phyloP scores from a whole-genome alignment of 2,888 invertebrate species.

The Cheilosia scutellata region DNA sequence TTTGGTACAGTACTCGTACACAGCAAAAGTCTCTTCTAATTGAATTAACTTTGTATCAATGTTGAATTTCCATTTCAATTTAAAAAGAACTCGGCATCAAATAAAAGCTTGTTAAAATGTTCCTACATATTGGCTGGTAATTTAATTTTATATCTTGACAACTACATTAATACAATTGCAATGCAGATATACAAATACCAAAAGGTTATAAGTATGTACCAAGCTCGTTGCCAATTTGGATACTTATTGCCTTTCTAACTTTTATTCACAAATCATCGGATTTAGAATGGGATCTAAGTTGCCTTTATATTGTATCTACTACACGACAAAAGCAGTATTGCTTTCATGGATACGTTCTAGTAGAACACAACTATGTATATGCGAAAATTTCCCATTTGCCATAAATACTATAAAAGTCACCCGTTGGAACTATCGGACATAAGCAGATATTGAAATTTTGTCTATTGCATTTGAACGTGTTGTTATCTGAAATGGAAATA shows the following conservation, averaged over 20 bases:
- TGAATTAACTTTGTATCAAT: too few relatives aligned
- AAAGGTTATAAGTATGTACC: background rate
- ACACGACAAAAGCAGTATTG: background rate
- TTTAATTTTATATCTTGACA: background rate
- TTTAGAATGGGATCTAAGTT: background rate
- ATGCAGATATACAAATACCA: background rate
- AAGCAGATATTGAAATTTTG: constrained; percentile 12
- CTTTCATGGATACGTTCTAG: background rate
- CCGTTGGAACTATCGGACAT: background rate
- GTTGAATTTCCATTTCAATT: too few relatives aligned
- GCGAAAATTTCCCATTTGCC: background rate
- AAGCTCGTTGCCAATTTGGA: constrained; percentile 16
- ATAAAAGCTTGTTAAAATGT: too few relatives aligned
- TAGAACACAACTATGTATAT: background rate
- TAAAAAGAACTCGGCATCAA: too few relatives aligned
- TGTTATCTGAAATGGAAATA: background rate
- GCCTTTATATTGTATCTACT: background rate
- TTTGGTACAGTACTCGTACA: too few relatives aligned
- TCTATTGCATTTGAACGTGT: background rate
- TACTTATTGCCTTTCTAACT: constrained; percentile 7
- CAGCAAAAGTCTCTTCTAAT: too few relatives aligned
- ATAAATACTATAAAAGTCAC: constrained; percentile 1
- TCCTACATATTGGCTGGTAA: too few relatives aligned
- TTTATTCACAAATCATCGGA: constrained; percentile 1
- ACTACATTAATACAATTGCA: background rate